Evolutionary conservation across 2,113 vertebrate genomes (phyloP).

Genomic region (Rhinopomastus cyanomelas): DNA sequence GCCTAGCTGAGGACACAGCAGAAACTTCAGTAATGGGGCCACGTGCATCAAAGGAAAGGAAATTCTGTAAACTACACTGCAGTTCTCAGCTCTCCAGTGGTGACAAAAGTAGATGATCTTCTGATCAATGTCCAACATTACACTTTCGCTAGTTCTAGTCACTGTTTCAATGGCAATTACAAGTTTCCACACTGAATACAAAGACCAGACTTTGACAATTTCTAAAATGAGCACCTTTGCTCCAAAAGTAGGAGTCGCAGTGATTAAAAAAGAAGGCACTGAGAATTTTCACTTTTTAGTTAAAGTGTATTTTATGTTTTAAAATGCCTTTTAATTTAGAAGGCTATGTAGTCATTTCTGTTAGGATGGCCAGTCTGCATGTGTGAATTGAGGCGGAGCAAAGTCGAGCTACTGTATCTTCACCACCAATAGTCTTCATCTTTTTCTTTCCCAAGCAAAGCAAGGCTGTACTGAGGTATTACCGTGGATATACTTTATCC

Average conservation of each 20-base stretch:
- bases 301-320: not conserved
- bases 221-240: not conserved
- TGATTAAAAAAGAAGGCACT: not conserved
- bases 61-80: not conserved
- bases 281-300: not conserved
- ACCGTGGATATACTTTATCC: not conserved
- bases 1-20: accelerated
- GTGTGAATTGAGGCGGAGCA: not conserved
- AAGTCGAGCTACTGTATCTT: not conserved
- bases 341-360: not conserved
- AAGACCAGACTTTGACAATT: not conserved
- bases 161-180: not conserved
- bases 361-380: not conserved
- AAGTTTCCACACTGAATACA: not conserved
- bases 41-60: not conserved
- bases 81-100: not conserved
- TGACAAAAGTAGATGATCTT: not conserved
- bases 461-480: not conserved
- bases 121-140: not conserved
- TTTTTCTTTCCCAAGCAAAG: not conserved
- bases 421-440: not conserved
- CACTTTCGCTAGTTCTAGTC: not conserved
- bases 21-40: not conserved
- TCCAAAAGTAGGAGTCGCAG: not conserved
- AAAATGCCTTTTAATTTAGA: not conserved